Percentiles rank a stretch among this genome's conserved stretches.
These are phyloP conservation scores for Adelges cooleyi DNA, from an alignment of 1,140 invertebrate species.

Conservation along the genomic window DNA sequence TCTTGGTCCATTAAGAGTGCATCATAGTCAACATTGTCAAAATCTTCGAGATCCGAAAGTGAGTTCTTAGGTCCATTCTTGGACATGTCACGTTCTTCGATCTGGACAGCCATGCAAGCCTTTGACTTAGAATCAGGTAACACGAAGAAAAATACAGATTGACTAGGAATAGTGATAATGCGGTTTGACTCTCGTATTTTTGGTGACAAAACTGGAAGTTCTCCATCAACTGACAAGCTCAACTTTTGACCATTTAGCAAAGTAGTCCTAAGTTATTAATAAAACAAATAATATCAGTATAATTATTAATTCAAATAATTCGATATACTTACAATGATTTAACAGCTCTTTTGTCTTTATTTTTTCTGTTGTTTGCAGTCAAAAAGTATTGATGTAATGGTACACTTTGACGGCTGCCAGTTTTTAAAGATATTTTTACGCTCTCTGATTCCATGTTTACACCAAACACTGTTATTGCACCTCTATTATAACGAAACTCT, in stretches of 20 bases:
- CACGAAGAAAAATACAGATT: slow-evolving; percentile 31
- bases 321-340: neutral
- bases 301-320: neutral
- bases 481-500: slow-evolving; percentile 30
- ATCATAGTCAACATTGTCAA: neutral
- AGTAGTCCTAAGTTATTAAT: slow-evolving; percentile 28
- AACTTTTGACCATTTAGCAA: slow-evolving; percentile 31
- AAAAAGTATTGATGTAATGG: slow-evolving; percentile 13
- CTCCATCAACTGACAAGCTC: slow-evolving; percentile 28
- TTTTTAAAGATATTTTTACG: slow-evolving; percentile 24
- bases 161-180: slow-evolving; percentile 28
- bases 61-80: neutral
- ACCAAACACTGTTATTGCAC: slow-evolving; percentile 31
- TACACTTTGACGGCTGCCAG: neutral
- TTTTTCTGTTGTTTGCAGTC: slow-evolving; percentile 3
- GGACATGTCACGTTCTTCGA: neutral
- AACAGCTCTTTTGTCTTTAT: neutral
- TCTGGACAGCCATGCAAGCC: slow-evolving; percentile 14
- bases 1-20: neutral
- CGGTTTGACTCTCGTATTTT: slow-evolving; percentile 25
- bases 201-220: slow-evolving; percentile 31
- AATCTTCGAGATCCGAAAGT: neutral
- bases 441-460: slow-evolving; percentile 29
- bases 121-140: slow-evolving; percentile 30
- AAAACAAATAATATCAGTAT: neutral